Evolutionary conservation across 2,113 vertebrate genomes (phyloP).

Genomic region (Gulo gulo): DNA sequence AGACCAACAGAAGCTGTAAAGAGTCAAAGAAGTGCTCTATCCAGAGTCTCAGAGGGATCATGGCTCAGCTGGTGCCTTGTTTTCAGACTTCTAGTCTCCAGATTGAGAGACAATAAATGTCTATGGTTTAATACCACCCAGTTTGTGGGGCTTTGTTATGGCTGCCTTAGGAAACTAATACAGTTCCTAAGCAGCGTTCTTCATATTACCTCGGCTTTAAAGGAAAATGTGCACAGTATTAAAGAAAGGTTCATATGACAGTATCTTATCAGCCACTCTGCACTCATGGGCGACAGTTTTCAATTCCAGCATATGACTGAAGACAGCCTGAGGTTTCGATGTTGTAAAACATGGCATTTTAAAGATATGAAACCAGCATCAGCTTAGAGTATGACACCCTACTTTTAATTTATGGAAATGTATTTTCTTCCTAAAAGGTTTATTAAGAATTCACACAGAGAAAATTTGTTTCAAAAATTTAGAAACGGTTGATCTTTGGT

Average conservation of each 20-base stretch:
- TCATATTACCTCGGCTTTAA: background rate
- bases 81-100: background rate
- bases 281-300: background rate
- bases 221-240: background rate
- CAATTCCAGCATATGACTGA: background rate
- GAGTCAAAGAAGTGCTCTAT: background rate
- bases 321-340: background rate
- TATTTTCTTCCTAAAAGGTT: constrained; percentile 39
- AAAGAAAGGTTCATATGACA: constrained; percentile 11
- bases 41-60: background rate
- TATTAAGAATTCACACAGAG: constrained; percentile 52
- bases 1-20: background rate
- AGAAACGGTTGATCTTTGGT: constrained; percentile 30
- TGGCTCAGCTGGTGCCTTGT: background rate
- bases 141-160: background rate
- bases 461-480: constrained; percentile 16
- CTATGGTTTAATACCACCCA: background rate
- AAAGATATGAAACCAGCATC: constrained; percentile 27
- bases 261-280: background rate
- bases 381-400: background rate
- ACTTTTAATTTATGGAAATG: constrained; percentile 47
- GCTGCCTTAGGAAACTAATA: background rate
- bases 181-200: background rate
- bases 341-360: background rate
- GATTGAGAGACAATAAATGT: background rate